Conservation (phyloP, 2,888 invertebrate genomes). For the Apocheima hispidaria region DNA sequence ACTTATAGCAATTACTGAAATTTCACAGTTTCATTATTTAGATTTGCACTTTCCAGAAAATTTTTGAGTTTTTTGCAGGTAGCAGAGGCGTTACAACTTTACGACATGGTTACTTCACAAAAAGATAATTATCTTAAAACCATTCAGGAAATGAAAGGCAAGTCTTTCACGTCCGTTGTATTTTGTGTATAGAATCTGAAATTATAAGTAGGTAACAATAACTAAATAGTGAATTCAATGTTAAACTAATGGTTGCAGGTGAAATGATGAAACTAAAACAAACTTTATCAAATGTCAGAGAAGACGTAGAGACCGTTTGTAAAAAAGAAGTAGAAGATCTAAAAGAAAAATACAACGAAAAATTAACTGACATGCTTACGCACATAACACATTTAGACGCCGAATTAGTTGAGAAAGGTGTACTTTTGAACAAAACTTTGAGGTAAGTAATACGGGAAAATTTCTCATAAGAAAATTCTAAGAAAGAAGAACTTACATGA, state of each 20-base stretch:
- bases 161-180: conserved; percentile 7
- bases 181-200: too few species aligned
- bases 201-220: too few species aligned
- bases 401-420: conserved; percentile 85
- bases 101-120: conserved; percentile 71
- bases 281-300: conserved; percentile 80
- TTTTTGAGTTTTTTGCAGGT: conserved; percentile 60
- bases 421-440: conserved; percentile 80
- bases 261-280: conserved; percentile 84
- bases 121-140: conserved; percentile 71
- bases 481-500: too few species aligned
- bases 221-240: background rate
- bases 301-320: conserved; percentile 83
- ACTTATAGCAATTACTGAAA: background rate
- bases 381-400: conserved; percentile 86
- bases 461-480: background rate
- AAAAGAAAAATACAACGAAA: conserved; percentile 86
- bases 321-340: conserved; percentile 86
- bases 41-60: background rate
- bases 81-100: conserved; percentile 78
- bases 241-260: conserved; percentile 66
- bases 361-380: conserved; percentile 83
- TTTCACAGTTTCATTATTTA: background rate
- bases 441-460: conserved; percentile 61
- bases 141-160: conserved; percentile 66